Conservation (phyloP, 2,888 invertebrate genomes). For the Chrysotoxum bicinctum region DNA sequence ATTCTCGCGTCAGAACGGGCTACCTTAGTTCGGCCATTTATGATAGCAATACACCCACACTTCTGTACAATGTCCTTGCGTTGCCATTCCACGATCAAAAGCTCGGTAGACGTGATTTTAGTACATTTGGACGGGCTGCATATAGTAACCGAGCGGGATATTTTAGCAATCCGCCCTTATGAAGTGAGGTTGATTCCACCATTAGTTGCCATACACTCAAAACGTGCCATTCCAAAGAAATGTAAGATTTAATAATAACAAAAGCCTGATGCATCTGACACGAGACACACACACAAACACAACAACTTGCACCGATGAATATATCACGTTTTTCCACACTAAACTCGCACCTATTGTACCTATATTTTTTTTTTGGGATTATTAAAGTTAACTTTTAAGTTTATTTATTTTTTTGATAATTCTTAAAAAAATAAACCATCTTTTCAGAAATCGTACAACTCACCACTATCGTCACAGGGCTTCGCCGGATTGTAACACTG, state of each 20-base stretch:
- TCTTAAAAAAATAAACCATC: constrained; percentile 3
- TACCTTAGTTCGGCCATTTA: constrained; percentile 71
- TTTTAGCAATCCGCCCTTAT: constrained; percentile 87
- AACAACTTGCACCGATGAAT: constrained; percentile 32
- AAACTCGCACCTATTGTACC: constrained; percentile 39
- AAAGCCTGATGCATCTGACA: constrained; percentile 49
- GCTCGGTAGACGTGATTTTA: constrained; percentile 91
- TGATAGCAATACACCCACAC: constrained; percentile 86
- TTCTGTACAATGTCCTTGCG: constrained; percentile 95
- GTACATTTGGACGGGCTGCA: constrained; percentile 83
- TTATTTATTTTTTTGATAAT: constrained; percentile 34
- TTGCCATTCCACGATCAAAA: constrained; percentile 97
- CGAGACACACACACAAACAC: constrained; percentile 29
- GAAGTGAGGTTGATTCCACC: constrained; percentile 72
- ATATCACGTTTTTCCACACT: constrained; percentile 13
- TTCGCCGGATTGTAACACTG: constrained; percentile 94
- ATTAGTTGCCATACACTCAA: constrained; percentile 74
- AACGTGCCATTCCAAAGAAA: constrained; percentile 74
- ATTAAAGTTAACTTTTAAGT: neutral
- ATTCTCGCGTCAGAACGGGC: constrained; percentile 72
- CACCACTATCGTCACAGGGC: constrained; percentile 94
- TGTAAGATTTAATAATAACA: constrained; percentile 73
- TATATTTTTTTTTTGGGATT: constrained; percentile 7
- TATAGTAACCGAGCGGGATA: constrained; percentile 91
- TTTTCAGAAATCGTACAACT: constrained; percentile 88